Conservation (phyloP, 2,797 vertebrate species). For the Crenuchus spilurus region DNA sequence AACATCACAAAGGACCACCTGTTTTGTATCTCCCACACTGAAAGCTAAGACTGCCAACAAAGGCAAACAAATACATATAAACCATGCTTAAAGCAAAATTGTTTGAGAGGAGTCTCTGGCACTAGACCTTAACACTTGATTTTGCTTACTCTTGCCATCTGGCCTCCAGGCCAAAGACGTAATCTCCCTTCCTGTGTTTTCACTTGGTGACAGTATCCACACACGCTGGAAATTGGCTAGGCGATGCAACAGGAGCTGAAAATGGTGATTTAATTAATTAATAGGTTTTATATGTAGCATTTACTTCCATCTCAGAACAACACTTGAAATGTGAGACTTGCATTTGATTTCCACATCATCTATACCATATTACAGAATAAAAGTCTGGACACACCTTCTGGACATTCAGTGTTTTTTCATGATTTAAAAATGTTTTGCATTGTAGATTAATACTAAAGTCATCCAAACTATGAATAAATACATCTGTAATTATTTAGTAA, state of each 20-base stretch:
- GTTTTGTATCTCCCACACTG: conserved; percentile 91
- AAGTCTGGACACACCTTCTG: too few species aligned
- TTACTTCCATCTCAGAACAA: too few species aligned
- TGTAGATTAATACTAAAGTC: too few species aligned
- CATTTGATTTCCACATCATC: too few species aligned
- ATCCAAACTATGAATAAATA: too few species aligned
- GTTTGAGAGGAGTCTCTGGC: background rate
- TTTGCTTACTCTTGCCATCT: conserved; percentile 95
- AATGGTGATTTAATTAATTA: background rate
- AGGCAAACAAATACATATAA: background rate
- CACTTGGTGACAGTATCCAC: conserved; percentile 93
- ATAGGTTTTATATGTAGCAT: too few species aligned
- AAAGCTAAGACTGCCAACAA: conserved; percentile 89
- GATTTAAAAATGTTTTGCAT: too few species aligned
- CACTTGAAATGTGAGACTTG: too few species aligned
- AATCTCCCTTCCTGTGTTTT: conserved; percentile 94
- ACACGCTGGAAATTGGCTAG: conserved; percentile 95
- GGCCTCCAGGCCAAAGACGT: conserved; percentile 97
- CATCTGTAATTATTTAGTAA: too few species aligned
- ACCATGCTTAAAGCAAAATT: conserved; percentile 1
- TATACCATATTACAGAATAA: too few species aligned
- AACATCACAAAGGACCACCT: conserved; percentile 92
- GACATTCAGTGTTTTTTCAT: too few species aligned
- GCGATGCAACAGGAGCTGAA: conserved; percentile 93
- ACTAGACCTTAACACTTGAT: background rate